Evolutionary conservation across 2,797 vertebrate species (phyloP).

Genomic region (Siniperca scherzeri): DNA sequence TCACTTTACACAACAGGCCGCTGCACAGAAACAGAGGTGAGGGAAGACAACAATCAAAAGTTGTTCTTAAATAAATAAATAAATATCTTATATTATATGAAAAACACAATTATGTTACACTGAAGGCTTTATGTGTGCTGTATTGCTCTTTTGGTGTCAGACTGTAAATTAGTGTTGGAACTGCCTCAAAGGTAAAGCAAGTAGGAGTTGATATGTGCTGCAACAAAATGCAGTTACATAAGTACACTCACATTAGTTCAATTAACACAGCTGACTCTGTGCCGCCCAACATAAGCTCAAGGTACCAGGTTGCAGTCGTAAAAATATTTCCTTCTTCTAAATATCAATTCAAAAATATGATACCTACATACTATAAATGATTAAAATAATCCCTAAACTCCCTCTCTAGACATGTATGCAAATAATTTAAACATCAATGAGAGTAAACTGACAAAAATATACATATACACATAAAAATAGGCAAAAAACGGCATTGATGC

Average conservation of each 20-base stretch:
- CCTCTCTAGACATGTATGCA: not conserved
- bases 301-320: not conserved
- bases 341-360: not conserved
- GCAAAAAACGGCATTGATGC: not conserved
- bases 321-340: not conserved
- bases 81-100: too few species aligned
- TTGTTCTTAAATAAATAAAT: not conserved
- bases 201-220: not conserved
- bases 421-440: not conserved
- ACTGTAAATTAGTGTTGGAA: not conserved
- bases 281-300: not conserved
- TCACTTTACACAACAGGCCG: conserved; percentile 95
- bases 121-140: too few species aligned
- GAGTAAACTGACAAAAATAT: not conserved
- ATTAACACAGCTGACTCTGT: not conserved
- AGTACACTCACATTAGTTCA: conserved; percentile 1
- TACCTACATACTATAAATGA: not conserved
- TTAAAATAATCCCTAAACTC: not conserved
- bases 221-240: conserved; percentile 10
- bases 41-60: not conserved
- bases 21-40: conserved; percentile 77
- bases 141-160: too few species aligned
- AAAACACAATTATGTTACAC: too few species aligned
- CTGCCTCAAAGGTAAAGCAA: not conserved
- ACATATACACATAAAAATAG: not conserved